phyloP scores from a whole-genome alignment of 2,113 vertebrate genomes.

The Muntiacus reevesi region DNA sequence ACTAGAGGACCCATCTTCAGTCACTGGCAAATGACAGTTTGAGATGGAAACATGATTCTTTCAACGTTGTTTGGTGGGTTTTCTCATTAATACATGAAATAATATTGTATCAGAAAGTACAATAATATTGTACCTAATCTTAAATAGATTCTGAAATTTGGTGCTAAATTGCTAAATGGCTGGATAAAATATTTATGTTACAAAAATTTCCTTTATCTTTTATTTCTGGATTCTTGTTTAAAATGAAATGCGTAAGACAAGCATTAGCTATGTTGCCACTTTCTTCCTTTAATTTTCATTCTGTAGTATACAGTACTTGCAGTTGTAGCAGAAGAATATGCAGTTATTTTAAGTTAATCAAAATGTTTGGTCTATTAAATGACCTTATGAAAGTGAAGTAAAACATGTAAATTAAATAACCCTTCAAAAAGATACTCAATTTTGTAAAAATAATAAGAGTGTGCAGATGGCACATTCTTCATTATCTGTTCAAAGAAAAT shows the following conservation, averaged over 20 bases:
- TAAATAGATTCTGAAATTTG: neutral
- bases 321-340: neutral
- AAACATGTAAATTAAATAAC: neutral
- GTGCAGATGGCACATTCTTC: neutral
- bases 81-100: neutral
- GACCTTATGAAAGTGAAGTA: conserved; percentile 20
- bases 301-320: neutral
- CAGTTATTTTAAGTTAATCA: conserved; percentile 33
- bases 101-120: neutral
- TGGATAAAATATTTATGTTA: conserved; percentile 2
- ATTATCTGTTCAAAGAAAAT: conserved; percentile 23
- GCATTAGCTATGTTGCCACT: neutral
- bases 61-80: neutral
- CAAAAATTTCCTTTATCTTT: neutral
- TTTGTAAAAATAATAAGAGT: conserved; percentile 13
- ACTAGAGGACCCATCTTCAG: neutral
- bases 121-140: neutral
- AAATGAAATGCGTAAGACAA: neutral
- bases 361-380: neutral
- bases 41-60: neutral
- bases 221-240: neutral
- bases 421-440: neutral
- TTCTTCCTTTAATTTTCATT: conserved; percentile 25
- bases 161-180: neutral
- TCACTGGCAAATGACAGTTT: neutral